Conservation (phyloP, 2,888 invertebrate species). For the Drosophila longiperda region DNA sequence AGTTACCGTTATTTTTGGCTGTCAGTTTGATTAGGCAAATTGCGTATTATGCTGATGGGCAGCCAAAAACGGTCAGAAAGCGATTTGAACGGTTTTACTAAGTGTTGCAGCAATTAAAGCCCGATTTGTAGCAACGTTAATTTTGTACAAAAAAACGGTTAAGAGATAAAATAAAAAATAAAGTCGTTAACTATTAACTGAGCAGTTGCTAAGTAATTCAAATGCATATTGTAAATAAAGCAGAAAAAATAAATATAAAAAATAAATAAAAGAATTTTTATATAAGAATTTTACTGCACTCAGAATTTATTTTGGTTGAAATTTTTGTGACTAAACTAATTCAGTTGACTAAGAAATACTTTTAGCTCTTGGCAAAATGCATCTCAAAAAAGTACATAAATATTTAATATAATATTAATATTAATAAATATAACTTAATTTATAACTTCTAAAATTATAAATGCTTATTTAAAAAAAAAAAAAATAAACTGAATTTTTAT, state of each 20-base stretch:
- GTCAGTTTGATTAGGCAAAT: conserved; percentile 69
- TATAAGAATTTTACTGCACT: not conserved
- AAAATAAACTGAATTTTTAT: not conserved
- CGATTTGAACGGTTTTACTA: conserved; percentile 43
- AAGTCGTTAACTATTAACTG: not conserved
- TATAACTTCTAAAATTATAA: not conserved
- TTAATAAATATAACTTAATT: not conserved
- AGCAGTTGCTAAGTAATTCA: not conserved
- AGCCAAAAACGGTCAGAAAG: conserved; percentile 28
- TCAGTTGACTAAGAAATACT: not conserved
- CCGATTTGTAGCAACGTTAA: conserved; percentile 21
- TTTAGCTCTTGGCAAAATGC: not conserved
- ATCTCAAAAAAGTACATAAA: not conserved
- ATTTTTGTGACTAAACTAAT: not conserved
- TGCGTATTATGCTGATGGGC: conserved; percentile 55
- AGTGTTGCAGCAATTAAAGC: conserved; percentile 60
- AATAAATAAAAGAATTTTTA: not conserved
- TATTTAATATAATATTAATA: not conserved
- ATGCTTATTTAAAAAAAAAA: no score
- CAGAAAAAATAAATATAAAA: not conserved
- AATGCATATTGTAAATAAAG: not conserved
- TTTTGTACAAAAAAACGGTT: conserved; percentile 19
- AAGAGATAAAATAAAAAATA: conserved; percentile 11
- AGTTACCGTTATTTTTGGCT: conserved; percentile 37
- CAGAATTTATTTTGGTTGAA: not conserved